phyloP scores from a whole-genome alignment of 2,888 invertebrate genomes.

The Trachelus troglodyta region DNA sequence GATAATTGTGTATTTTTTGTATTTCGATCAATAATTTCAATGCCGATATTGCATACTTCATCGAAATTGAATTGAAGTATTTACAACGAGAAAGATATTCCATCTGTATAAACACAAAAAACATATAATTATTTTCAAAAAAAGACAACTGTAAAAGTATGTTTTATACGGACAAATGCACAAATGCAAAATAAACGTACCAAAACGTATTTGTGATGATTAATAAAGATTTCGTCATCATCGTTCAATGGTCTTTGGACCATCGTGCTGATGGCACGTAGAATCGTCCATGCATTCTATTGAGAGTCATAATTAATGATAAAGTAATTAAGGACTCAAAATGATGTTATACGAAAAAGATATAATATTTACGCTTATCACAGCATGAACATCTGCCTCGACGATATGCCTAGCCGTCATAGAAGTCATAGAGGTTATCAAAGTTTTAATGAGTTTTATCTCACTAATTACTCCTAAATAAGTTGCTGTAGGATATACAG shows the following conservation, averaged over 20 bases:
- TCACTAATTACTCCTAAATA: conserved; percentile 11
- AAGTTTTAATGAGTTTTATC: conserved; percentile 13
- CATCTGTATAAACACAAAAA: conserved; percentile 6
- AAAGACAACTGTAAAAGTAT: no score
- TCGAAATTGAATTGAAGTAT: conserved; percentile 10
- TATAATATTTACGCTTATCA: no score
- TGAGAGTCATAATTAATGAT: no score
- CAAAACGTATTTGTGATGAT: background rate
- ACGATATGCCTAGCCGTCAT: conserved; percentile 6
- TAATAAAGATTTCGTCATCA: no score
- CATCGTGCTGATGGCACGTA: no score
- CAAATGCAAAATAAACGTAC: conserved; percentile 3
- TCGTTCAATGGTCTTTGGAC: no score
- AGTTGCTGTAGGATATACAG: conserved; percentile 14
- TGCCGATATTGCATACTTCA: conserved; percentile 17
- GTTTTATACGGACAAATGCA: no score
- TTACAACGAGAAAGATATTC: conserved; percentile 18
- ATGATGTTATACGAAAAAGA: no score
- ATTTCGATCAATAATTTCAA: conserved; percentile 15
- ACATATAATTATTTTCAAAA: background rate
- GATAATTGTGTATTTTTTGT: background rate
- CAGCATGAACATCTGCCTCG: conserved; percentile 7
- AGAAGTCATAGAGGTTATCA: conserved; percentile 11
- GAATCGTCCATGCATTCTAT: no score
- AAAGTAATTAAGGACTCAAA: no score